These are phyloP conservation scores for Campoletis sonorensis DNA, from an alignment of 1,140 invertebrate species.

Conservation along the genomic window DNA sequence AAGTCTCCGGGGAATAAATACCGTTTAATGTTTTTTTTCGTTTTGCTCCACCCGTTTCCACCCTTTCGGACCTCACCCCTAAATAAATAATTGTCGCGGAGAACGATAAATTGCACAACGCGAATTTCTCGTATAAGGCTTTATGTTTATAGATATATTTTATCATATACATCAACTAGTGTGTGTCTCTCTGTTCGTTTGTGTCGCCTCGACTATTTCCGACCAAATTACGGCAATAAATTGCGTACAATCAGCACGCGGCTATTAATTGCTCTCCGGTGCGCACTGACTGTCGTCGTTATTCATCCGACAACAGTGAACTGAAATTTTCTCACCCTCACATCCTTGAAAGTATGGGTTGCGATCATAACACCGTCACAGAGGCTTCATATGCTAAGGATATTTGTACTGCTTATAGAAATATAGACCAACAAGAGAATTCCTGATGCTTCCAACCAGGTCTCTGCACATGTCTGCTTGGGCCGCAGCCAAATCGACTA, in stretches of 20 bases:
- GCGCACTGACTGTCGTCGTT: conserved; percentile 33
- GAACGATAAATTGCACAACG: conserved; percentile 31
- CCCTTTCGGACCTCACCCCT: conserved; percentile 10
- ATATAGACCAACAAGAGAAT: neutral
- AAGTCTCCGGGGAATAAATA: conserved; percentile 13
- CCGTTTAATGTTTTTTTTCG: conserved; percentile 18
- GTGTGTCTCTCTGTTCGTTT: neutral
- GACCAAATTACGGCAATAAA: conserved; percentile 52
- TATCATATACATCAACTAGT: neutral
- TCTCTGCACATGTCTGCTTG: neutral
- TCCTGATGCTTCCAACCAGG: conserved; percentile 7
- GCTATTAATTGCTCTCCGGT: conserved; percentile 47
- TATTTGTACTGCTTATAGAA: neutral
- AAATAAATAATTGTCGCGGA: conserved; percentile 49
- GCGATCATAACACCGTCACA: neutral
- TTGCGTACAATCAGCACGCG: conserved; percentile 51
- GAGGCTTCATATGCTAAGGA: neutral
- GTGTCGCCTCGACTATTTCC: conserved; percentile 44
- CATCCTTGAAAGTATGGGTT: neutral
- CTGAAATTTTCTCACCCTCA: conserved; percentile 35
- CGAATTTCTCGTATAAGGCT: neutral
- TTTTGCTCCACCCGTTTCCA: neutral
- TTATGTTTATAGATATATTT: neutral
- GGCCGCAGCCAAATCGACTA: neutral
- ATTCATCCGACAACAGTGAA: conserved; percentile 43